phyloP scores from a whole-genome alignment of 2,888 invertebrate species.

The Catocala sponsa region DNA sequence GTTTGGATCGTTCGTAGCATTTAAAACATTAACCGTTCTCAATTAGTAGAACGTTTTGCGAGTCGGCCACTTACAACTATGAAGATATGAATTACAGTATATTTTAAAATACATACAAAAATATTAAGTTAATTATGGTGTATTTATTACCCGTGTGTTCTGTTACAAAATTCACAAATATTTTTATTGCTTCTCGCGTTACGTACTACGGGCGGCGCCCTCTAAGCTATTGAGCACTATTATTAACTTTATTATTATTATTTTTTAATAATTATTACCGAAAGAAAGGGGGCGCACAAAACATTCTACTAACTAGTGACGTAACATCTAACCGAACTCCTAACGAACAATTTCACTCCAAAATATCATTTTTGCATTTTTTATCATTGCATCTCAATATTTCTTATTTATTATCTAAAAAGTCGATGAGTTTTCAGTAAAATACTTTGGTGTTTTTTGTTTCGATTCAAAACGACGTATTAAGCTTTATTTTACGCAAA shows the following conservation, averaged over 20 bases:
- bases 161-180: conserved; percentile 78
- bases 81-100: conserved; percentile 86
- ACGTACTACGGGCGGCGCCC: conserved; percentile 63
- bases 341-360: conserved; percentile 76
- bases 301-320: conserved; percentile 79
- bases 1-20: conserved; percentile 22
- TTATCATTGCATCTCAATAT: conserved; percentile 61
- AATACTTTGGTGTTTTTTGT: conserved; percentile 85
- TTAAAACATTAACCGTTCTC: conserved; percentile 44
- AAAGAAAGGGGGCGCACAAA: conserved; percentile 78
- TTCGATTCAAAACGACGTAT: conserved; percentile 77
- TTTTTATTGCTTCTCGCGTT: conserved; percentile 81
- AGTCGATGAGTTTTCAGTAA: conserved; percentile 85
- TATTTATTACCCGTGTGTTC: conserved; percentile 69
- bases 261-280: conserved; percentile 76
- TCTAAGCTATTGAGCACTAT: conserved; percentile 86
- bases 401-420: conserved; percentile 86
- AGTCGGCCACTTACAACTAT: conserved; percentile 80
- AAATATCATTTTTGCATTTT: conserved; percentile 73
- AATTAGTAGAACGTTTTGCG: conserved; percentile 82
- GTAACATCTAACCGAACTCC: conserved; percentile 71
- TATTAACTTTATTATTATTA: conserved; percentile 66
- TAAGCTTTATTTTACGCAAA: conserved; percentile 48
- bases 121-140: conserved; percentile 78
- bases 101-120: conserved; percentile 87